Evolutionary conservation across 2,888 invertebrate species (phyloP), one percentile per base, ranked within the genome.

Genomic region (Eupithecia abbreviata): DNA sequence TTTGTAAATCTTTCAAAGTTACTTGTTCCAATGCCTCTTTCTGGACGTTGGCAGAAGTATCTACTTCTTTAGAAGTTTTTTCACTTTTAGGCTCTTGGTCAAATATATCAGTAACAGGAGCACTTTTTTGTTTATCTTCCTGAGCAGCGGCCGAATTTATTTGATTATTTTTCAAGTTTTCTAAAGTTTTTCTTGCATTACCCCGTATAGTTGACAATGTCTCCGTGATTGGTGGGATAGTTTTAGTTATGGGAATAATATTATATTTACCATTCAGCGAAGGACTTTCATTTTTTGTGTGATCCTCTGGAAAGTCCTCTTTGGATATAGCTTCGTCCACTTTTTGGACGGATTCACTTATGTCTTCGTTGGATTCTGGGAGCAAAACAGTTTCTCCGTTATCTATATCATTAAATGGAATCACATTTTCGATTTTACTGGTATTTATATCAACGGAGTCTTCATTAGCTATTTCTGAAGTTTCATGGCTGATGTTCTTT

Each of bases 1-100:
- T 85, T 85, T 93, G 91, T 79, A 93, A 85, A 80, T 93, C 93
- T 71, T 86, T 79, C 65, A 87, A 84, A 69, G 85, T 83, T 9
- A 86, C 71, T 72, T 73, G 65, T 70, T 72, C 69, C n/a, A 42
- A 3, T 0, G 7, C 71, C 68, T 76, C 76, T 58, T 58, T 41
- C 67, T 74, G 69, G 62, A 68, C 41, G 49, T 74, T 75, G 66
- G 75, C 72, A 47, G 72, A 62, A 58, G 58, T 30, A 72, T 62
- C 7, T 18, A 15, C 45, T 45, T 70, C 45, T 69, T 72, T 15
- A 51, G 45, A 30, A n/a, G 12, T 45, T 2, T 51, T 41, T 65
- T 73, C 30, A 49, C 18, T 71, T 62, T 9, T 51, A 12, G 71
- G 41, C 15, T 71, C 73, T 71, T 71, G 65, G 30, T 69, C 47